Conservation (phyloP, 2,888 invertebrate genomes). For the Eudasyphora cyanicolor region DNA sequence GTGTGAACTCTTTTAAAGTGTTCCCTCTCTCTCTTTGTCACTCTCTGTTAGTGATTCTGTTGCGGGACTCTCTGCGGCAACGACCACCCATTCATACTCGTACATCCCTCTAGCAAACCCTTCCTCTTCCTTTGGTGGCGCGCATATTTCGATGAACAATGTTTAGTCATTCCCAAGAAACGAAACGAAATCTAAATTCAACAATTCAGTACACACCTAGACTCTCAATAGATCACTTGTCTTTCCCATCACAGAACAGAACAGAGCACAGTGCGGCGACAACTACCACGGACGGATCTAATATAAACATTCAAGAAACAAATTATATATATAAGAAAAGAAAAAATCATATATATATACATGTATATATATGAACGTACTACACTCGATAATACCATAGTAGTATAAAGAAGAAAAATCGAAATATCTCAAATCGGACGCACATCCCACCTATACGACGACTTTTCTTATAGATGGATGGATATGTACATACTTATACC, state of each 20-base stretch:
- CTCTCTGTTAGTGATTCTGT: neutral
- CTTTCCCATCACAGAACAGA: constrained; percentile 43
- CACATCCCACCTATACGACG: constrained; percentile 2
- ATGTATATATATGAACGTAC: too few species aligned
- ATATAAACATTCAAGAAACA: constrained; percentile 35
- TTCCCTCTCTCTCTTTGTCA: neutral
- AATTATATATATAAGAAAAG: constrained; percentile 43
- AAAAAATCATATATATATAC: constrained; percentile 33
- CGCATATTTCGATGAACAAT: constrained; percentile 19
- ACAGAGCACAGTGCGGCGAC: constrained; percentile 21
- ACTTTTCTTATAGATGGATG: constrained; percentile 40
- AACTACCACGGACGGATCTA: constrained; percentile 26
- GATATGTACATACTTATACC: constrained; percentile 21
- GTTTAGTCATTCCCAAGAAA: constrained; percentile 37
- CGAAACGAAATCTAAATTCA: constrained; percentile 67
- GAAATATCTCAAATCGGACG: neutral
- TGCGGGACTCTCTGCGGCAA: constrained; percentile 5
- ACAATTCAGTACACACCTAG: constrained; percentile 78
- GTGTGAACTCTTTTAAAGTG: neutral
- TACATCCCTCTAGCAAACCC: too few species aligned
- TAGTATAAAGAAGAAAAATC: neutral
- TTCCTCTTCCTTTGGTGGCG: constrained; percentile 41
- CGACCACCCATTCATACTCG: neutral
- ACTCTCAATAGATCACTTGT: constrained; percentile 78
- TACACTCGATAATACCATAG: constrained; percentile 20